Evolutionary conservation across 92 coral and sea anemone species (phyloP).

Genomic region (Anthopleura xanthogrammica): DNA sequence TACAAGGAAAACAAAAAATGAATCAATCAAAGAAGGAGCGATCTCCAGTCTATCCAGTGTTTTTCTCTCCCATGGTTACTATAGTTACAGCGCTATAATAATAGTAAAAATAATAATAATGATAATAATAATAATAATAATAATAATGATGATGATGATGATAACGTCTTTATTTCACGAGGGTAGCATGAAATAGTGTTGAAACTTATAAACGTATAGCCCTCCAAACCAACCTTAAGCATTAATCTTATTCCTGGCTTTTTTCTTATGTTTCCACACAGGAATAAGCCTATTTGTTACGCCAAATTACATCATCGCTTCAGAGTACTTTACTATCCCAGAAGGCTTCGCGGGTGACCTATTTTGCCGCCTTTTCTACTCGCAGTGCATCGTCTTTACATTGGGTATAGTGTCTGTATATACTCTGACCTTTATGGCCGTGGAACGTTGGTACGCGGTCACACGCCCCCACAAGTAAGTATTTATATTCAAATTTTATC

Average conservation of each 20-base stretch:
- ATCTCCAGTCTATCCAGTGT: too few species aligned
- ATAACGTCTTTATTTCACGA: too few species aligned
- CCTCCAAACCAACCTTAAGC: too few species aligned
- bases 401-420: slow-evolving; percentile 91
- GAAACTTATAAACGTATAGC: too few species aligned
- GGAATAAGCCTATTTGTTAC: slow-evolving; percentile 76
- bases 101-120: too few species aligned
- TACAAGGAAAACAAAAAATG: too few species aligned
- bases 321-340: slow-evolving; percentile 54
- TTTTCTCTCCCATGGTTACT: too few species aligned
- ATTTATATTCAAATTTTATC: not conserved
- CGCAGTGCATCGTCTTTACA: slow-evolving; percentile 86
- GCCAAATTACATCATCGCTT: slow-evolving; percentile 69
- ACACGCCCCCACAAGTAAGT: slow-evolving; percentile 63
- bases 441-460: slow-evolving; percentile 90
- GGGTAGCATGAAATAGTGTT: too few species aligned
- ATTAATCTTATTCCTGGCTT: not conserved
- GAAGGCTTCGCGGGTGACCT: slow-evolving; percentile 65
- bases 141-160: too few species aligned
- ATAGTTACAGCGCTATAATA: too few species aligned
- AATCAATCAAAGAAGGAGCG: not conserved
- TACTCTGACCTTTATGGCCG: slow-evolving; percentile 77
- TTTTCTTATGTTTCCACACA: slow-evolving; percentile 4
- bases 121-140: too few species aligned
- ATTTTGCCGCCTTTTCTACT: slow-evolving; percentile 74